Percentiles rank a stretch among this genome's conserved stretches.
phyloP scores from a whole-genome alignment of 2,113 vertebrate genomes.

The Oreochromis niloticus region DNA sequence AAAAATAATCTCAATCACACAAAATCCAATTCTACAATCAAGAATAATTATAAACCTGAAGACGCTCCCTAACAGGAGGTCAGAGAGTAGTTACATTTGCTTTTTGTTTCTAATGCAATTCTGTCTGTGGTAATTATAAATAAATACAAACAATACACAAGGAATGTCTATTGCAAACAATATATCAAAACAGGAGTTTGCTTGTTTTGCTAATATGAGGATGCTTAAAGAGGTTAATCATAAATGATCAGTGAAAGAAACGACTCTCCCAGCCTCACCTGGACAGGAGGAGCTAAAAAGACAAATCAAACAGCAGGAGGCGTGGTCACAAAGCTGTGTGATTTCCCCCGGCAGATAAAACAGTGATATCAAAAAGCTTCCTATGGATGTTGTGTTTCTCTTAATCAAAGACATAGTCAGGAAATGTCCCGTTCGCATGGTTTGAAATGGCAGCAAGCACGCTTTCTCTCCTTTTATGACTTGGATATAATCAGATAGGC shows the following conservation, averaged over 20 bases:
- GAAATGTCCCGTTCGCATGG: slow-evolving; percentile 44
- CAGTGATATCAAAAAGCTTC: slow-evolving; percentile 30
- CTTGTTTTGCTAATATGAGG: slow-evolving; percentile 75
- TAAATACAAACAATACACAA: slow-evolving; percentile 97
- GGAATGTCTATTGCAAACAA: slow-evolving; percentile 97
- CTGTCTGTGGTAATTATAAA: slow-evolving; percentile 92
- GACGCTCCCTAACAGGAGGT: slow-evolving; percentile 74
- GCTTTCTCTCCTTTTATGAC: slow-evolving; percentile 59
- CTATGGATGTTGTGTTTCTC: neutral
- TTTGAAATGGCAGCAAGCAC: slow-evolving; percentile 62
- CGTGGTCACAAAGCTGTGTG: slow-evolving; percentile 38
- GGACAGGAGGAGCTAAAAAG: slow-evolving; percentile 10
- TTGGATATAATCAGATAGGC: slow-evolving; percentile 57
- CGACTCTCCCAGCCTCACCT: slow-evolving; percentile 41
- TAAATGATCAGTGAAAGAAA: slow-evolving; percentile 60
- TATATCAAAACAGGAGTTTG: slow-evolving; percentile 70
- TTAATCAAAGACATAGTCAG: slow-evolving; percentile 25
- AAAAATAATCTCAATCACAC: slow-evolving; percentile 74
- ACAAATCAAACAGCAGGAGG: neutral
- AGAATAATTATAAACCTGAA: slow-evolving; percentile 80
- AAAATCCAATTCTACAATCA: slow-evolving; percentile 80
- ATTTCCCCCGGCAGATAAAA: neutral
- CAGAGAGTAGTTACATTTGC: slow-evolving; percentile 21
- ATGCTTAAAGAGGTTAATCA: slow-evolving; percentile 69
- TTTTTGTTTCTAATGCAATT: slow-evolving; percentile 29